A percentile compares a stretch with the other conserved stretches of the same genome.
These are phyloP conservation scores for Bos javanicus DNA, from an alignment of 2,113 vertebrate species.

Conservation along the genomic window DNA sequence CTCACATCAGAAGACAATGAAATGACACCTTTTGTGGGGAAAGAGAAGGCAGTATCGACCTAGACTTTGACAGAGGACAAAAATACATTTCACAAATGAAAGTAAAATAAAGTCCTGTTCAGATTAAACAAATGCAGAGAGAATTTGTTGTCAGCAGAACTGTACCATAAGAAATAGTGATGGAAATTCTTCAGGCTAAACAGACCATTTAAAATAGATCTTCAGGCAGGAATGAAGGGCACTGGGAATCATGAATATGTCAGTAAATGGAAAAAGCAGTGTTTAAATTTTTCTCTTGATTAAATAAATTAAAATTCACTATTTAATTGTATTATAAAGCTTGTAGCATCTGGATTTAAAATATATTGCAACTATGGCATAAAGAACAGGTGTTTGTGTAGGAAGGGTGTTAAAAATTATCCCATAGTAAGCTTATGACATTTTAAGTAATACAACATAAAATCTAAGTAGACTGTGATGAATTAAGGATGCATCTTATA, in stretches of 20 bases:
- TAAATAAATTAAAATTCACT: not conserved
- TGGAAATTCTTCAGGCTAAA: not conserved
- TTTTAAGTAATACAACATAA: not conserved
- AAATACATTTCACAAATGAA: not conserved
- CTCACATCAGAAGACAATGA: not conserved
- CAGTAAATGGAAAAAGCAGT: not conserved
- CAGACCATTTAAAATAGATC: not conserved
- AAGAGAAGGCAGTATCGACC: not conserved
- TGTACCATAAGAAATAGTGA: not conserved
- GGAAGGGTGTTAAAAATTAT: not conserved
- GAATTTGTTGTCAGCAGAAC: not conserved
- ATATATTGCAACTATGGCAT: not conserved
- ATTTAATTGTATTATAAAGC: not conserved
- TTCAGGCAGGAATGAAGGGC: not conserved
- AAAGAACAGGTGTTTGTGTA: not conserved
- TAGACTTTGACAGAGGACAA: not conserved
- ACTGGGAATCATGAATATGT: not conserved
- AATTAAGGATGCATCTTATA: not conserved
- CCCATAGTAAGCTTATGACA: not conserved
- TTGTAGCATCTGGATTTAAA: not conserved
- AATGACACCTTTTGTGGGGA: not conserved
- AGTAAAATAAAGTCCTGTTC: not conserved
- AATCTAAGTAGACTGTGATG: not conserved
- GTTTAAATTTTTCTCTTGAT: not conserved
- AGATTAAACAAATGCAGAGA: not conserved